Evolutionary conservation across 2,888 invertebrate genomes (phyloP).

Genomic region (Drosophila trichaetosa): DNA sequence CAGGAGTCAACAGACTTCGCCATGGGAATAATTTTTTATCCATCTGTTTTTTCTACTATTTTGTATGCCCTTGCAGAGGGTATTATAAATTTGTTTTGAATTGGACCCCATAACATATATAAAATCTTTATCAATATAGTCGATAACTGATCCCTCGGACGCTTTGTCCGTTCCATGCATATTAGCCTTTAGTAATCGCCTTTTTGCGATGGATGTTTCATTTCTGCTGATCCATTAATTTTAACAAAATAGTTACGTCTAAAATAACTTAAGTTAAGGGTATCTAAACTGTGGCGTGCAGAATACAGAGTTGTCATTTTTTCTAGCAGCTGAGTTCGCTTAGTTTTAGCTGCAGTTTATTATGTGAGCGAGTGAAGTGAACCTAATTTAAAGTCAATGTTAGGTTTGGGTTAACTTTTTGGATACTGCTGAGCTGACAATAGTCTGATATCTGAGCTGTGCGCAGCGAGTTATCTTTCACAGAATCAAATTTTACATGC

Average conservation of each 20-base stretch:
- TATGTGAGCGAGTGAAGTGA: conserved; percentile 66
- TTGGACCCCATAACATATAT: background rate
- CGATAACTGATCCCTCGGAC: background rate
- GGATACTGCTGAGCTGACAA: conserved; percentile 1
- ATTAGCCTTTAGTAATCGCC: background rate
- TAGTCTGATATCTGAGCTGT: conserved; percentile 12
- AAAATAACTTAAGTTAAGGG: background rate
- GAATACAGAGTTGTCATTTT: background rate
- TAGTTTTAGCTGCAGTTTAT: conserved; percentile 62
- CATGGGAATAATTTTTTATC: conserved; percentile 26
- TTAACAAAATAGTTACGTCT: background rate
- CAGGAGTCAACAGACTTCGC: conserved; percentile 9
- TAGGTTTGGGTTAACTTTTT: conserved; percentile 42
- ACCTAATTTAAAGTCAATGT: conserved; percentile 74
- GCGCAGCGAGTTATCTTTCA: conserved; percentile 6
- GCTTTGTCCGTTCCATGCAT: background rate
- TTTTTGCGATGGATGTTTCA: background rate
- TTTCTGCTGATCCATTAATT: background rate
- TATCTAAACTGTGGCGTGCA: background rate
- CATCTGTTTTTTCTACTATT: background rate
- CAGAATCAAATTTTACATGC: conserved; percentile 16
- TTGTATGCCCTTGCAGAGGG: background rate
- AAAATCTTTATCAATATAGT: background rate
- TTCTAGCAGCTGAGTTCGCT: conserved; percentile 30
- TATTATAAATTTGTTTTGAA: background rate